Conservation (phyloP, 2,888 invertebrate species). For the Tanypteryx hageni region DNA sequence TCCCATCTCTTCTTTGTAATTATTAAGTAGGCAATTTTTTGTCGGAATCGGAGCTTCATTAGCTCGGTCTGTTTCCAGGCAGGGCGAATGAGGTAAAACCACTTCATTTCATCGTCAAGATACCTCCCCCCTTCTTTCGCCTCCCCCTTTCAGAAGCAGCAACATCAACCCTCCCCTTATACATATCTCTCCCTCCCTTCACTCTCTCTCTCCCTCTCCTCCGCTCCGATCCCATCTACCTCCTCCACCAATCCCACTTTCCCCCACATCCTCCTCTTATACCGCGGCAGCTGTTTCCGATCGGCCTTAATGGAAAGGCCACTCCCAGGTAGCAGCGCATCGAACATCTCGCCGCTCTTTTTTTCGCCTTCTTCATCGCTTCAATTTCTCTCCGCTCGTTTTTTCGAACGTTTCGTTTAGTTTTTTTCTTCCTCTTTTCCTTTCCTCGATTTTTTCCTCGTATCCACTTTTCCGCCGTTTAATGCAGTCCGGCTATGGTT, state of each 20-base stretch:
- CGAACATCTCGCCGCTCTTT: background rate
- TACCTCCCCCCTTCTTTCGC: background rate
- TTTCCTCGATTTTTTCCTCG: background rate
- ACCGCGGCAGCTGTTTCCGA: constrained; percentile 47
- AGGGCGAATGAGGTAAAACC: constrained; percentile 10
- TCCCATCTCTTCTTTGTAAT: constrained; percentile 11
- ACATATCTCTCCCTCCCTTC: background rate
- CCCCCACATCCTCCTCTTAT: constrained; percentile 43
- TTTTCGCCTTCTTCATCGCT: constrained; percentile 17
- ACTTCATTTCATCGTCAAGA: background rate
- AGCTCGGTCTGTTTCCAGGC: background rate
- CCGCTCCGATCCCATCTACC: background rate
- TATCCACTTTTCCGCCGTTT: background rate
- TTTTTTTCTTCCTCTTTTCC: background rate
- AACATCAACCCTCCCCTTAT: background rate
- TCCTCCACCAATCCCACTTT: background rate
- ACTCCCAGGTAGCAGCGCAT: constrained; percentile 42
- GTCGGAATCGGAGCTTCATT: constrained; percentile 13
- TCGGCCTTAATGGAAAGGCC: constrained; percentile 58
- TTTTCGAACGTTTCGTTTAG: background rate
- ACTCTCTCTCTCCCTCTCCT: background rate
- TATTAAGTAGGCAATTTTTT: constrained; percentile 9
- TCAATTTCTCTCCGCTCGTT: constrained; percentile 9
- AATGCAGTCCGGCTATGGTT: background rate
- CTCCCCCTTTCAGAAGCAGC: background rate